phyloP scores from a whole-genome alignment of 1,140 invertebrate species.

The Danaus melanippus region DNA sequence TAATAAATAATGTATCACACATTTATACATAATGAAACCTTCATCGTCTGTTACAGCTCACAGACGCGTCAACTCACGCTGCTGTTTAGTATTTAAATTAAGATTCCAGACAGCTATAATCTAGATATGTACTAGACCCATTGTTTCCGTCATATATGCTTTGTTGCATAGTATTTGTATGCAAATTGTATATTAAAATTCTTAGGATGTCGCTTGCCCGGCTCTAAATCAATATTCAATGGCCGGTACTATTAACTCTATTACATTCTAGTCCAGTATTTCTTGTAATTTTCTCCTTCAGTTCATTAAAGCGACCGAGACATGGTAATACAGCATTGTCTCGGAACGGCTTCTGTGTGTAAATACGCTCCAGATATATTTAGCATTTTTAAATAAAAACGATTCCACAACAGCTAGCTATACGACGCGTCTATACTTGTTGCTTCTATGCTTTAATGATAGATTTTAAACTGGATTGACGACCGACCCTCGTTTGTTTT shows the following conservation, averaged over 20 bases:
- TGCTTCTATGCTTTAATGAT: too few relatives aligned
- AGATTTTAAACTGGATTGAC: too few relatives aligned
- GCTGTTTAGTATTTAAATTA: conserved; percentile 26
- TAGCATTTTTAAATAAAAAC: too few relatives aligned
- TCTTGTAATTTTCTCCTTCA: conserved; percentile 24
- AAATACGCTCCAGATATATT: too few relatives aligned
- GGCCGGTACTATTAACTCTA: conserved; percentile 23
- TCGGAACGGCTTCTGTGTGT: too few relatives aligned
- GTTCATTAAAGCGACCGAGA: conserved; percentile 18
- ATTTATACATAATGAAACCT: not conserved
- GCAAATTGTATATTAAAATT: conserved; percentile 57
- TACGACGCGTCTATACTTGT: too few relatives aligned
- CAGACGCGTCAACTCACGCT: conserved; percentile 10
- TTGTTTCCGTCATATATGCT: conserved; percentile 34
- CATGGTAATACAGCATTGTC: conserved; percentile 9
- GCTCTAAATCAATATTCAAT: conserved; percentile 53
- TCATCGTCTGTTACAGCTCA: conserved; percentile 2
- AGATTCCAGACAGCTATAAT: conserved; percentile 31
- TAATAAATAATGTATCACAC: conserved; percentile 10
- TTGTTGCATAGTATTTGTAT: conserved; percentile 56
- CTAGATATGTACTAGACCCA: conserved; percentile 39
- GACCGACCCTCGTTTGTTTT: too few relatives aligned
- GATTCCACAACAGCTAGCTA: too few relatives aligned
- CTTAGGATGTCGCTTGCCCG: conserved; percentile 24
- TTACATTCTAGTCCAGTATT: conserved; percentile 11